Conservation (phyloP, 2,113 vertebrate genomes). For the Stegostoma tigrinum region DNA sequence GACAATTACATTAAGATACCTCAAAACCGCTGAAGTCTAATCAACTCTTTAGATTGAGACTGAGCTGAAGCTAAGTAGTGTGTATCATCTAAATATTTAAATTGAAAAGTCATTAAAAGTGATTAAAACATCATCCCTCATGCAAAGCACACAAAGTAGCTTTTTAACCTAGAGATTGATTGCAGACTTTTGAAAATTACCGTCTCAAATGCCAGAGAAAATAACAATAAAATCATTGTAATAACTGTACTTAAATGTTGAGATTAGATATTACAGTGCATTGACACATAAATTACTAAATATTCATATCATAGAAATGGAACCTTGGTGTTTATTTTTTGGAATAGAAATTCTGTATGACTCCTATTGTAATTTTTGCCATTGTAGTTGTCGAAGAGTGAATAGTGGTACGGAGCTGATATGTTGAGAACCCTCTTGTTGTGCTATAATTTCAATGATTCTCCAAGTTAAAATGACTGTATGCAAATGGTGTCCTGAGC, state of each 20-base stretch:
- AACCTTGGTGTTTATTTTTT: neutral
- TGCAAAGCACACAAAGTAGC: neutral
- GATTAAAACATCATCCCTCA: neutral
- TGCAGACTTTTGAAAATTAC: neutral
- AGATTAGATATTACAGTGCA: neutral
- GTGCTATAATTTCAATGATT: neutral
- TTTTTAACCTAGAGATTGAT: neutral
- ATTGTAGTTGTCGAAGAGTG: neutral
- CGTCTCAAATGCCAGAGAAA: neutral
- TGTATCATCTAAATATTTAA: neutral
- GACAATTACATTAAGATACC: neutral
- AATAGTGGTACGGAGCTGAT: neutral
- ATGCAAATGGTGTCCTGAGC: neutral
- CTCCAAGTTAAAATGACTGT: neutral
- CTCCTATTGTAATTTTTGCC: neutral
- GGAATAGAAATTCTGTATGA: neutral
- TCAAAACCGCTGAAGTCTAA: neutral
- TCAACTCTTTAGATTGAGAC: neutral
- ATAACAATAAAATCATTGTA: neutral
- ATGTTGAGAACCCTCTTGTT: neutral
- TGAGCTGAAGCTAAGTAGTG: neutral
- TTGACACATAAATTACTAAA: neutral
- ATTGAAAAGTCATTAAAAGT: neutral
- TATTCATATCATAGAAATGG: neutral
- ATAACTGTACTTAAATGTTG: neutral